These are phyloP conservation scores for Leptopilina drosophilae DNA, from an alignment of 2,888 invertebrate genomes.

Conservation along the genomic window DNA sequence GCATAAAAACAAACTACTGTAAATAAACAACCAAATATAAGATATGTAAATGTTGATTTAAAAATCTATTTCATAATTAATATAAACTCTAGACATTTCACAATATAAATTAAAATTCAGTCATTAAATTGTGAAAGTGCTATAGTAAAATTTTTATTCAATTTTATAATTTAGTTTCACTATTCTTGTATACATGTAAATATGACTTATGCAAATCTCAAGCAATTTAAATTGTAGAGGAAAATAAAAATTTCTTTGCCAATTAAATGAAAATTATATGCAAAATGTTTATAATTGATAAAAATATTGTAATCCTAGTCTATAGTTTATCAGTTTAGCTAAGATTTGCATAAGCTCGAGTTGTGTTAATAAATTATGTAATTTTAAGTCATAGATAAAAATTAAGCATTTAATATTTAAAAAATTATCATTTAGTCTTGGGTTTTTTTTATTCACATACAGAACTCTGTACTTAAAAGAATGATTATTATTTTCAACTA, in stretches of 20 bases:
- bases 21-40: slow-evolving; percentile 12
- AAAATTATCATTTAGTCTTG: slow-evolving; percentile 50
- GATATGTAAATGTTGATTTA: slow-evolving; percentile 45
- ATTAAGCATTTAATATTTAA: slow-evolving; percentile 32
- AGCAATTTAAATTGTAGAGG: slow-evolving; percentile 23
- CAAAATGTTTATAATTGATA: background rate
- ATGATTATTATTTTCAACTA: slow-evolving; percentile 67
- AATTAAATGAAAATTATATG: background rate
- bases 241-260: background rate
- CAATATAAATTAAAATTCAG: slow-evolving; percentile 50
- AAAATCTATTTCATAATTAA: slow-evolving; percentile 53
- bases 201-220: slow-evolving; percentile 60
- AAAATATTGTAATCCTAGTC: slow-evolving; percentile 15
- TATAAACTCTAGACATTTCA: slow-evolving; percentile 49
- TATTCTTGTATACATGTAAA: slow-evolving; percentile 71
- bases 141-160: slow-evolving; percentile 50
- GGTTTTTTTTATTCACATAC: slow-evolving; percentile 54
- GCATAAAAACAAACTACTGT: background rate
- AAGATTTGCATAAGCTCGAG: slow-evolving; percentile 53
- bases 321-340: background rate
- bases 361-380: slow-evolving; percentile 48
- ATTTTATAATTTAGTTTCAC: slow-evolving; percentile 47
- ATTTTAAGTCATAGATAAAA: slow-evolving; percentile 48
- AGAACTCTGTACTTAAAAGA: slow-evolving; percentile 65
- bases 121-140: slow-evolving; percentile 41